These are phyloP conservation scores for Drosophila colorata DNA, from an alignment of 2,888 invertebrate species.

Conservation along the genomic window DNA sequence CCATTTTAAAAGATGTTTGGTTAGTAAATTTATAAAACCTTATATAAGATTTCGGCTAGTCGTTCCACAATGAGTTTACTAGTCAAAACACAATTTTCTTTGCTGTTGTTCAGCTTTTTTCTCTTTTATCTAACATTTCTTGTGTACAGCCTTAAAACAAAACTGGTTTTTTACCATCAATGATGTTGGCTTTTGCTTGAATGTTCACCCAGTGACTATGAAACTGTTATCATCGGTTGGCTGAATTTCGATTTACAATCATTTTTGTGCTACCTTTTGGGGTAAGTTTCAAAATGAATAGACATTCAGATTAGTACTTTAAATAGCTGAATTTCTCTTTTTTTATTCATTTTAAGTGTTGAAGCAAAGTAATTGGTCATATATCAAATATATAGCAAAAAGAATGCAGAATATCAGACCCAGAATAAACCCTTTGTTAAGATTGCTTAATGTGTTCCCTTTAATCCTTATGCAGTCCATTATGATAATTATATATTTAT, in stretches of 20 bases:
- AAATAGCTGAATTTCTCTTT: constrained; percentile 33
- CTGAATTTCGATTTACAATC: constrained; percentile 25
- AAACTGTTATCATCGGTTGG: constrained; percentile 22
- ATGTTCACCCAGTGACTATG: constrained; percentile 21
- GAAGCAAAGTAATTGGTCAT: not conserved
- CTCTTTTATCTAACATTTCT: constrained; percentile 60
- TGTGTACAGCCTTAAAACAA: constrained; percentile 62
- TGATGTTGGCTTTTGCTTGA: constrained; percentile 57
- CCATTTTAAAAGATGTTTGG: too few relatives aligned
- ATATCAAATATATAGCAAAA: too few relatives aligned
- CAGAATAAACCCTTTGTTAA: too few relatives aligned
- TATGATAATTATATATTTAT: constrained; percentile 15
- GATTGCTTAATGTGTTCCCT: too few relatives aligned
- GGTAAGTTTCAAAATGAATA: constrained; percentile 15
- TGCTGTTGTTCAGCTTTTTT: constrained; percentile 17
- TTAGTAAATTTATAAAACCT: not conserved
- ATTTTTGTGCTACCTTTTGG: constrained; percentile 34
- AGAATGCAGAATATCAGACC: too few relatives aligned
- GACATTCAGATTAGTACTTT: constrained; percentile 41
- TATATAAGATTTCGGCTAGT: not conserved
- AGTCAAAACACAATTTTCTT: constrained; percentile 34
- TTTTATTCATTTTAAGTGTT: not conserved
- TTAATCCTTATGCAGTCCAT: not conserved
- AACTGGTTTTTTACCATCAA: constrained; percentile 72
- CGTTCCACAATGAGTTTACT: constrained; percentile 20